Evolutionary conservation across 2,888 invertebrate genomes (phyloP).

Genomic region (Chrysina gloriosa): DNA sequence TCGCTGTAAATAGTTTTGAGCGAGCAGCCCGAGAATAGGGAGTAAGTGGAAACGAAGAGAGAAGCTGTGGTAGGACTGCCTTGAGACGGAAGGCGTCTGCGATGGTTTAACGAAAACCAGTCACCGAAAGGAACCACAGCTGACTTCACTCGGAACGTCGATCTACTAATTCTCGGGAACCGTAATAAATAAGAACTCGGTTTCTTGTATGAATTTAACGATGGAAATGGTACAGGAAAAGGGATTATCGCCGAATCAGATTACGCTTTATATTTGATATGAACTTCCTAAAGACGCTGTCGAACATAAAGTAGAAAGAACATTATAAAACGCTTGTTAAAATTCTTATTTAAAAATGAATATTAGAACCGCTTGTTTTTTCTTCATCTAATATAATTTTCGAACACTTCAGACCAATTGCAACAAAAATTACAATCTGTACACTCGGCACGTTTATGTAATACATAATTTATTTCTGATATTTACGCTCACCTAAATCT

Average conservation of each 20-base stretch:
- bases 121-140: not conserved
- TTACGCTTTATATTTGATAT: slow-evolving; percentile 17
- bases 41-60: not conserved
- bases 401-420: too few species aligned
- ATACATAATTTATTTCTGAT: too few species aligned
- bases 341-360: too few species aligned
- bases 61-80: not conserved
- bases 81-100: not conserved
- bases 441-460: too few species aligned
- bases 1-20: too few species aligned
- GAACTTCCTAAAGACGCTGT: too few species aligned
- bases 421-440: too few species aligned
- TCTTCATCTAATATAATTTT: too few species aligned
- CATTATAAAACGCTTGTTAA: not conserved
- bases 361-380: too few species aligned
- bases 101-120: not conserved
- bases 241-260: slow-evolving; percentile 25
- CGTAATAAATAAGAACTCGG: slow-evolving; percentile 13
- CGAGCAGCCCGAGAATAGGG: not conserved
- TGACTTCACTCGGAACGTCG: not conserved
- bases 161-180: slow-evolving; percentile 4
- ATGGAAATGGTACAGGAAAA: slow-evolving; percentile 20
- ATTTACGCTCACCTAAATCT: too few species aligned
- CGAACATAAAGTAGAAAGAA: too few species aligned
- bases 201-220: slow-evolving; percentile 18